Conservation (phyloP, 1,140 invertebrate genomes). For the Lasioglossum baleicum region DNA sequence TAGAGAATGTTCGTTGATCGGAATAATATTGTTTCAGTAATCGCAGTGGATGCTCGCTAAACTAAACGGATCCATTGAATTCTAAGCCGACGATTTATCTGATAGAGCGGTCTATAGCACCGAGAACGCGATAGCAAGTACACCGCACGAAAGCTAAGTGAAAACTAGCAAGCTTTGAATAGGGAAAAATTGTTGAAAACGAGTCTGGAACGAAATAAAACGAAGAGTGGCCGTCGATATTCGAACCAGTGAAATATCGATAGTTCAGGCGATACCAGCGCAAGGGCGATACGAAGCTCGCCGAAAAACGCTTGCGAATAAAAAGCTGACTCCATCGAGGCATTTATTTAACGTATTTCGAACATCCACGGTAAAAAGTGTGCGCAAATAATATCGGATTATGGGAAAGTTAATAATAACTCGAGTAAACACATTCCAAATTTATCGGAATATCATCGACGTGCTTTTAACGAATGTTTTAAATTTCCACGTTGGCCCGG, state of each 20-base stretch:
- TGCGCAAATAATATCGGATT: background rate
- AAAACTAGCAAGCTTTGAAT: background rate
- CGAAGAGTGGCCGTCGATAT: background rate
- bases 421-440: background rate
- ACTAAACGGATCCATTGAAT: background rate
- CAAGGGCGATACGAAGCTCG: background rate
- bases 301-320: background rate
- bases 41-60: no score
- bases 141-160: background rate
- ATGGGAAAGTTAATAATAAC: background rate
- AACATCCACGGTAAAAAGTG: background rate
- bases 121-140: background rate
- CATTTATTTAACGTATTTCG: background rate
- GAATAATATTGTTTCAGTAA: no score
- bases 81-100: background rate
- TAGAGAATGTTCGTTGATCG: no score
- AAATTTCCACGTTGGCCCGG: background rate
- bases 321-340: conserved; percentile 1
- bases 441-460: background rate
- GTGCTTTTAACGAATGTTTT: conserved; percentile 19
- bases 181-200: background rate
- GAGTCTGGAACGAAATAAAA: background rate
- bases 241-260: conserved; percentile 24
- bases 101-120: background rate
- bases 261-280: background rate